Percentiles rank a stretch among this genome's conserved stretches.
Evolutionary conservation across 92 coral and sea anemone genomes (phyloP).

Genomic region (Palythoa heliodiscus): DNA sequence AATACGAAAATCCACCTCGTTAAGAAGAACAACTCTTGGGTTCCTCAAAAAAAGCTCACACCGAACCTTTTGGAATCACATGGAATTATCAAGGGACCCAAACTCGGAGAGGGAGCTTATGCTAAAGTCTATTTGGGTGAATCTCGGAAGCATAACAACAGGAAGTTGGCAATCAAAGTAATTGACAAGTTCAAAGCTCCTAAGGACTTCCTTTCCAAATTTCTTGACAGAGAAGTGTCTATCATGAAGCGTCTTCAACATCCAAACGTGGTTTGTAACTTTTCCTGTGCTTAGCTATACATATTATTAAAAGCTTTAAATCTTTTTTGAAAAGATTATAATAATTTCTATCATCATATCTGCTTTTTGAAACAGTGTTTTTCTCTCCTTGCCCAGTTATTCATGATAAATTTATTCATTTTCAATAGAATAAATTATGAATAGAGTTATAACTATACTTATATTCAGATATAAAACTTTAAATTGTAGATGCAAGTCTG

Average conservation of each 20-base stretch:
- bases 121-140: constrained; percentile 83
- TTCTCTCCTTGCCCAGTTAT: too few species aligned
- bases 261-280: constrained; percentile 80
- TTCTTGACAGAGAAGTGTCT: constrained; percentile 78
- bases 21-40: constrained; percentile 81
- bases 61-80: constrained; percentile 70
- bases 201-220: constrained; percentile 76
- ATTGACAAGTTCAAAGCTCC: constrained; percentile 86
- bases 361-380: too few species aligned
- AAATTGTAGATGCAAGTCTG: too few species aligned
- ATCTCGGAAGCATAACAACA: constrained; percentile 72
- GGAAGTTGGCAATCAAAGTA: constrained; percentile 69
- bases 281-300: neutral
- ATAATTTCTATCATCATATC: too few species aligned
- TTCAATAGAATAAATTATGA: too few species aligned
- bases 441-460: too few species aligned
- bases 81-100: constrained; percentile 71
- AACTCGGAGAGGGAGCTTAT: constrained; percentile 85
- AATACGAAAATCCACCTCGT: constrained; percentile 75
- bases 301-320: too few species aligned
- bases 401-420: too few species aligned
- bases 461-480: too few species aligned
- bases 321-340: too few species aligned
- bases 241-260: constrained; percentile 77
- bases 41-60: constrained; percentile 68